Base-by-base conservation (phyloP, 2,797 vertebrate species). In the Botia kubotai region DNA sequence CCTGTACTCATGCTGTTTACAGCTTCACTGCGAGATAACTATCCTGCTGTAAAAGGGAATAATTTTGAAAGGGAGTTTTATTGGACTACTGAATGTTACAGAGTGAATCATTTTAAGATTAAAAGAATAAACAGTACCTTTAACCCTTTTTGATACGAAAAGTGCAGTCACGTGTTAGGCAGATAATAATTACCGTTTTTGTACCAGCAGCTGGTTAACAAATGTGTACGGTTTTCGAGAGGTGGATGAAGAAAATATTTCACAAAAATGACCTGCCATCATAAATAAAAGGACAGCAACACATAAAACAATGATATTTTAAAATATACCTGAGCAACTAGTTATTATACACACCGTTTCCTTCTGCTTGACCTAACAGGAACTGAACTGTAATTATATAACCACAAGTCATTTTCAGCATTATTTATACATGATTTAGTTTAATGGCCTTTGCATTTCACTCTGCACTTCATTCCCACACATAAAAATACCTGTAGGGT, bases 101-200 rank as follows among this genome's bases (percentile, higher is more conserved):
- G 57, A 57, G 52, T 72, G 77, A 72, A 81, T 70, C 70, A 75
- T 80, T 79, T 81, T 55, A 73, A 82, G 72, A 29, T 69, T 62
- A 55, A 84, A 72, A 63, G 75, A 65, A 83, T 83, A 72, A 86
- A 71, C 65, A 67, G 66, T 10, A 87, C 21, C 63, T 87, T 89
- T 86, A 74, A 82, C 71, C 62, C 58, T 85, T 75, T 48, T 66
- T 75, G 83, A 87, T 88, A 85, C 72, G 86, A 67, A 87, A 75
- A 71, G 65, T 50, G 55, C 14, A 43, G 76, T 57, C 57, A 46
- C 36, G n/a, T 69, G 43, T 23, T 21, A 2, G 43, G 19, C 39
- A 70, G 46, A 62, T 77, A 21, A 52, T 63, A 79, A 70, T 79
- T 63, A 39, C n/a, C 1, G 21, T 36, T 71, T 70, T 53, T n/a